These are phyloP conservation scores for Macrosteles quadrilineatus DNA, from an alignment of 1,140 invertebrate species.

Conservation along the genomic window DNA sequence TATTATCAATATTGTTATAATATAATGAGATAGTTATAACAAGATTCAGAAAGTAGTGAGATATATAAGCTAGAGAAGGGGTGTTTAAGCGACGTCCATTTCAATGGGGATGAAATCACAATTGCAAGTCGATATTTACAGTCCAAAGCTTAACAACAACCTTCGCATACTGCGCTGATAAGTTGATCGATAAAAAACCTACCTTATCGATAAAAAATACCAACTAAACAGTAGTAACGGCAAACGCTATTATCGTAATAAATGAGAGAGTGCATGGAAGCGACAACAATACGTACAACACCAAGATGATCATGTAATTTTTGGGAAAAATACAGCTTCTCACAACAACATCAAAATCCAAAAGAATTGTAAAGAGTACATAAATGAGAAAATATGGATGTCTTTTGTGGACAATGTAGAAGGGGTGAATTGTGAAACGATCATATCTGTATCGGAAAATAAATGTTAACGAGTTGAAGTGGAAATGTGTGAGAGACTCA, in stretches of 20 bases:
- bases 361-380: background rate
- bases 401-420: too few species aligned
- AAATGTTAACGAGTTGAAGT: too few species aligned
- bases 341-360: conserved; percentile 1
- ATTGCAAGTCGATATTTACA: conserved; percentile 6
- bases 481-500: too few species aligned
- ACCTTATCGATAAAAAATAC: background rate
- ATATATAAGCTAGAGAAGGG: background rate
- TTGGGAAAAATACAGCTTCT: background rate
- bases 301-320: background rate
- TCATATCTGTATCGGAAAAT: too few species aligned
- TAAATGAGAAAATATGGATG: too few species aligned
- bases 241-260: conserved; percentile 1
- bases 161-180: background rate
- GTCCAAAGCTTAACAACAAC: background rate
- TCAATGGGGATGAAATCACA: conserved; percentile 1
- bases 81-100: conserved; percentile 4
- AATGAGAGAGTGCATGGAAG: conserved; percentile 8
- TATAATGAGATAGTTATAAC: conserved; percentile 12
- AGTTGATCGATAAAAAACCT: too few species aligned
- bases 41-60: conserved; percentile 3
- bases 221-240: background rate
- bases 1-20: conserved; percentile 1
- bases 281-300: background rate
- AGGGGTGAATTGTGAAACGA: too few species aligned